Percentiles rank a stretch among this genome's conserved stretches.
Conservation (phyloP, 2,888 invertebrate species). For the Apodemia mormo region DNA sequence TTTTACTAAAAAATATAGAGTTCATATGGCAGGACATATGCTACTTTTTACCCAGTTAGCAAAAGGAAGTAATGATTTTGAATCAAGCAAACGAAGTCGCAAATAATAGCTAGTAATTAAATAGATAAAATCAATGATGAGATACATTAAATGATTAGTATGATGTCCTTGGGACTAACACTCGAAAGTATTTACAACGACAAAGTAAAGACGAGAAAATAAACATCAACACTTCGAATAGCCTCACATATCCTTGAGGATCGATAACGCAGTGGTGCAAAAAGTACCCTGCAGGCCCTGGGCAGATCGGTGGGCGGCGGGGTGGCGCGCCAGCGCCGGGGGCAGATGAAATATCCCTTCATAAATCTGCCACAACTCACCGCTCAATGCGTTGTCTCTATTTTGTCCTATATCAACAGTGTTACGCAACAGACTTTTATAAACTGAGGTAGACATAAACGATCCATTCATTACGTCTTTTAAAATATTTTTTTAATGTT, state of each 20-base stretch:
- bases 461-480: too few species aligned
- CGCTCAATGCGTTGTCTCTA: slow-evolving; percentile 41
- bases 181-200: too few species aligned
- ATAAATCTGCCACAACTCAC: slow-evolving; percentile 65
- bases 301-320: slow-evolving; percentile 34
- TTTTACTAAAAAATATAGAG: too few species aligned
- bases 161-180: too few species aligned
- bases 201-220: neutral
- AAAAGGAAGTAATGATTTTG: too few species aligned
- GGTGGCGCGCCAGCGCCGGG: slow-evolving; percentile 49
- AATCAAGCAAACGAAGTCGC: too few species aligned
- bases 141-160: too few species aligned
- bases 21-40: too few species aligned
- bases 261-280: slow-evolving; percentile 23
- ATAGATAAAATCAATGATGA: too few species aligned
- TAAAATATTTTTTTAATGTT: too few species aligned
- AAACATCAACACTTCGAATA: slow-evolving; percentile 8
- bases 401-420: slow-evolving; percentile 36
- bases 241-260: neutral
- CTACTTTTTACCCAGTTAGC: too few species aligned
- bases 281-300: slow-evolving; percentile 23
- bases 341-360: slow-evolving; percentile 67
- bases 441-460: neutral
- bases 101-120: too few species aligned
- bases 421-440: slow-evolving; percentile 4